Evolutionary conservation across 2,113 vertebrate genomes (phyloP).

Genomic region (Thamnophis sirtalis): DNA sequence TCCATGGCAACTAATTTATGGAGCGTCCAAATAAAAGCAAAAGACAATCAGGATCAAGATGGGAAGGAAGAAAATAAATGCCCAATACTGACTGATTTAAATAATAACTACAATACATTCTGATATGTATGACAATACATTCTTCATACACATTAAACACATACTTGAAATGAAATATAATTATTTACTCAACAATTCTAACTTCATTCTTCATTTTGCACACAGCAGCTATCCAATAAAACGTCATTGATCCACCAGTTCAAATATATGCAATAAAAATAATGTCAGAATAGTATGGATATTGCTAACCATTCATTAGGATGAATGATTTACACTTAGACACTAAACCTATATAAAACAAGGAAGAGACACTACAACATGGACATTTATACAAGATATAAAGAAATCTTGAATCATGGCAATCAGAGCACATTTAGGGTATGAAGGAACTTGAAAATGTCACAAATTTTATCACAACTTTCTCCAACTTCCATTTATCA

Average conservation of each 20-base stretch:
- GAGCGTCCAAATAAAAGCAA: neutral
- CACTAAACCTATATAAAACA: neutral
- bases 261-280: neutral
- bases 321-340: neutral
- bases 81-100: neutral
- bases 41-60: neutral
- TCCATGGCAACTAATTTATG: constrained; percentile 14
- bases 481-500: neutral
- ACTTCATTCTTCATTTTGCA: neutral
- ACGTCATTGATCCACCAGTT: neutral
- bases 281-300: neutral
- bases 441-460: neutral
- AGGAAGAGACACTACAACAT: neutral
- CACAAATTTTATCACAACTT: neutral
- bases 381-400: neutral
- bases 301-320: neutral
- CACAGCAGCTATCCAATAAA: neutral
- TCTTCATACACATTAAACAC: neutral
- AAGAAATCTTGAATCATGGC: neutral
- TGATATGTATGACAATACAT: neutral
- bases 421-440: neutral
- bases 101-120: neutral
- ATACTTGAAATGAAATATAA: constrained; percentile 14
- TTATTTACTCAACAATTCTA: neutral
- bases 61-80: neutral